These are phyloP conservation scores for Chlorodrepanis virens DNA, from an alignment of 2,113 vertebrate species.

Conservation along the genomic window DNA sequence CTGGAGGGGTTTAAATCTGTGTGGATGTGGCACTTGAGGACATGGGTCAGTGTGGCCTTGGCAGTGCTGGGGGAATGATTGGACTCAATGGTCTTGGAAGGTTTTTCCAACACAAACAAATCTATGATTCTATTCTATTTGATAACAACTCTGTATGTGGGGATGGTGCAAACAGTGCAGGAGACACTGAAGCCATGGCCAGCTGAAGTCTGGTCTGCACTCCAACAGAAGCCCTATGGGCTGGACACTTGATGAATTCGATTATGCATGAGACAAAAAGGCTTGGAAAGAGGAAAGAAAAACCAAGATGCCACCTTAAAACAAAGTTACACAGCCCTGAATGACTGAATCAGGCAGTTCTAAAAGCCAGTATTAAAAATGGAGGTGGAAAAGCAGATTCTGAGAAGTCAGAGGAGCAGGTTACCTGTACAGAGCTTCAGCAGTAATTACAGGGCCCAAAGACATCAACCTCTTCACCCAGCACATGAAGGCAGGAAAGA, in stretches of 20 bases:
- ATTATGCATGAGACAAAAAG: fast-evolving
- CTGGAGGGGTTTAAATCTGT: background rate
- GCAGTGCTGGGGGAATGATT: background rate
- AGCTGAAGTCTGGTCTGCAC: background rate
- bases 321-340: background rate
- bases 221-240: background rate
- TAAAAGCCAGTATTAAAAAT: background rate
- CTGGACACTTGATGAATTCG: background rate
- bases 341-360: background rate
- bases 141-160: fast-evolving
- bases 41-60: background rate
- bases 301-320: background rate
- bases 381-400: background rate
- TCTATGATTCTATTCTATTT: background rate
- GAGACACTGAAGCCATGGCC: background rate
- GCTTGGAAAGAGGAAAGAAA: background rate
- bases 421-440: background rate
- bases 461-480: background rate
- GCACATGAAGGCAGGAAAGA: background rate
- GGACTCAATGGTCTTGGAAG: fast-evolving
- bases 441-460: background rate
- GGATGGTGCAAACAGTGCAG: background rate
- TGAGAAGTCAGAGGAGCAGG: background rate
- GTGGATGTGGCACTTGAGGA: background rate
- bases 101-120: background rate